phyloP scores from a whole-genome alignment of 2,797 vertebrate species.

The Takifugu ocellatus region DNA sequence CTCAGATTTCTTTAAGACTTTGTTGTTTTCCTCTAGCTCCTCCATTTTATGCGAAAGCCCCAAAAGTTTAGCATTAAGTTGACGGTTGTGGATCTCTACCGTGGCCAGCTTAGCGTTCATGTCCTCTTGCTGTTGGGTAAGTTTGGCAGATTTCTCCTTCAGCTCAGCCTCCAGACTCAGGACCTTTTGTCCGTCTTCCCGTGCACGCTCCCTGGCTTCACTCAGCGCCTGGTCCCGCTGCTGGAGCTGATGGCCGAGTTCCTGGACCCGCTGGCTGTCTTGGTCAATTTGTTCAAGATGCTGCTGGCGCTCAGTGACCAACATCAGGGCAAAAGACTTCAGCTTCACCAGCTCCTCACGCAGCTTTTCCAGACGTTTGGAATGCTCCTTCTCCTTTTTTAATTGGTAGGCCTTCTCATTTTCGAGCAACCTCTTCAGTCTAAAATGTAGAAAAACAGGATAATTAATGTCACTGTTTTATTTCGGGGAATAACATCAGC shows the following conservation, averaged over 20 bases:
- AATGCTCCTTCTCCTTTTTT: slow-evolving; percentile 91
- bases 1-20: slow-evolving; percentile 85
- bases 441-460: slow-evolving; percentile 51
- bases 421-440: slow-evolving; percentile 94
- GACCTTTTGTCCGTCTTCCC: slow-evolving; percentile 86
- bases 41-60: slow-evolving; percentile 85
- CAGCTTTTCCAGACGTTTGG: slow-evolving; percentile 85
- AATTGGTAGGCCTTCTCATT: slow-evolving; percentile 93
- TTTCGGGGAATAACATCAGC: not conserved
- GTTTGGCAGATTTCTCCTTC: slow-evolving; percentile 82
- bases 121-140: slow-evolving; percentile 90
- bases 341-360: slow-evolving; percentile 93
- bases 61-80: slow-evolving; percentile 84
- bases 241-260: slow-evolving; percentile 86
- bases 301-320: slow-evolving; percentile 97
- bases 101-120: slow-evolving; percentile 85
- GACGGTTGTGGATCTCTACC: slow-evolving; percentile 85
- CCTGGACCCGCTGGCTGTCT: slow-evolving; percentile 88
- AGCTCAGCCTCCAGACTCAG: slow-evolving; percentile 86
- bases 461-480: not conserved
- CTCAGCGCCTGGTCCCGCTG: slow-evolving; percentile 86
- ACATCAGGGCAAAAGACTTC: slow-evolving; percentile 96
- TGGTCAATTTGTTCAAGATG: slow-evolving; percentile 95
- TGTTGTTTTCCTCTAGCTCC: slow-evolving; percentile 88
- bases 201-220: slow-evolving; percentile 76